These are phyloP conservation scores for Florisuga fusca DNA, from an alignment of 2,797 vertebrate species.

Conservation along the genomic window DNA sequence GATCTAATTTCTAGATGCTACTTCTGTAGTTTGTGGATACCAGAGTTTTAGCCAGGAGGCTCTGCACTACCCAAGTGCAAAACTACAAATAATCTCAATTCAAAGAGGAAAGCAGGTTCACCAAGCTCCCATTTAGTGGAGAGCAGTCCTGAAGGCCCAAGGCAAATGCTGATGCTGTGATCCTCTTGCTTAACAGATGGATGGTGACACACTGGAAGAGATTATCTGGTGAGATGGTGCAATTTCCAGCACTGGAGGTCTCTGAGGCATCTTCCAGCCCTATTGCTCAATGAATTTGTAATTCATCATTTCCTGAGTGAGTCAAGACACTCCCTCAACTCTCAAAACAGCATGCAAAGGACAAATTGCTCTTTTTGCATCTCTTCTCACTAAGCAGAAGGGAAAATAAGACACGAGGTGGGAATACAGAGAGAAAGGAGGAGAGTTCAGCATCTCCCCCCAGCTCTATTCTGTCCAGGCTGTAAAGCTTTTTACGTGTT, in stretches of 20 bases:
- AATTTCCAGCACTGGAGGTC: constrained; percentile 53
- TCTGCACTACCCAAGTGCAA: background rate
- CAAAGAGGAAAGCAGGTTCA: background rate
- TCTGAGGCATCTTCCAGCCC: constrained; percentile 40
- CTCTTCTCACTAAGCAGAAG: constrained; percentile 40
- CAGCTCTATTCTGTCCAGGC: background rate
- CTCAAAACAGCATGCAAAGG: constrained; percentile 51
- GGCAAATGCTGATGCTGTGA: constrained; percentile 55
- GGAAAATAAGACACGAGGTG: background rate
- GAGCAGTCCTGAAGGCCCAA: constrained; percentile 12
- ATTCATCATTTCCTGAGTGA: background rate
- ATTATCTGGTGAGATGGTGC: constrained; percentile 43
- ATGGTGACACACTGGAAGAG: constrained; percentile 56
- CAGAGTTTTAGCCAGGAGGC: background rate
- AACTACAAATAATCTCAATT: background rate
- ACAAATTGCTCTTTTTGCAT: constrained; percentile 61
- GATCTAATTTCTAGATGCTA: accelerated
- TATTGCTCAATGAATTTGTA: constrained; percentile 67
- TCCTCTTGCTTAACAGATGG: constrained; percentile 64
- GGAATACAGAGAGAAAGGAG: background rate
- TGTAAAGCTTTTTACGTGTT: background rate
- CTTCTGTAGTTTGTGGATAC: background rate
- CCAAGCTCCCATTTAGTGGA: background rate
- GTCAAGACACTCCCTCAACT: constrained; percentile 41
- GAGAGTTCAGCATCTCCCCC: constrained; percentile 11